Conservation (phyloP, 2,113 vertebrate genomes). For the Myiozetetes cayanensis region DNA sequence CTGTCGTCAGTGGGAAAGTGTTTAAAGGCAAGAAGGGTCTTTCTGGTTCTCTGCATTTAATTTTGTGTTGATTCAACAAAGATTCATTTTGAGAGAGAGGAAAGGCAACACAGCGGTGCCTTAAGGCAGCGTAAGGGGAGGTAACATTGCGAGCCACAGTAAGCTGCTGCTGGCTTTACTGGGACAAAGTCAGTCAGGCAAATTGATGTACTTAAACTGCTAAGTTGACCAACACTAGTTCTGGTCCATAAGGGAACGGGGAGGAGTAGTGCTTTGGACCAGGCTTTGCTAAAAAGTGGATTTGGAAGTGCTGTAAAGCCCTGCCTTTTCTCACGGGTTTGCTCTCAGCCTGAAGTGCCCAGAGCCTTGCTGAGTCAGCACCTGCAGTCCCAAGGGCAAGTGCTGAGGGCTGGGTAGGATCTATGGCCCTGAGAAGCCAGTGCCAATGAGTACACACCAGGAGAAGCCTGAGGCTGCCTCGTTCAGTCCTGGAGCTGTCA, state of each 20-base stretch:
- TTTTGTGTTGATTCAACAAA: not conserved
- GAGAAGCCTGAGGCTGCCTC: not conserved
- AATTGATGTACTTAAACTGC: not conserved
- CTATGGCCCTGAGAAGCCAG: not conserved
- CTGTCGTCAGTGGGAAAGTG: rapidly evolving
- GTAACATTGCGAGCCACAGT: not conserved
- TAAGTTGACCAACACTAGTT: not conserved
- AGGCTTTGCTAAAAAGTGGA: not conserved
- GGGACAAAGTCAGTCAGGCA: no score
- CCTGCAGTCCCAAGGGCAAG: not conserved
- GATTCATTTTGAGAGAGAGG: not conserved
- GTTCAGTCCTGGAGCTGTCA: rapidly evolving
- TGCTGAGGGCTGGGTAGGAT: not conserved
- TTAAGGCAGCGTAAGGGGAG: not conserved
- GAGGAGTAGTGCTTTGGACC: not conserved
- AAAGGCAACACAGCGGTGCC: not conserved
- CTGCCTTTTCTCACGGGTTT: not conserved
- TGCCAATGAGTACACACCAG: not conserved
- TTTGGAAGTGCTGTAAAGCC: not conserved
- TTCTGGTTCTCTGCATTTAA: not conserved
- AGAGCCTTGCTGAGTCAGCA: not conserved
- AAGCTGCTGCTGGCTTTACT: not conserved
- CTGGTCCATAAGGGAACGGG: not conserved
- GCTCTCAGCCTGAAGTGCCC: not conserved
- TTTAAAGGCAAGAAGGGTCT: not conserved